These are phyloP conservation scores for Tetranychus truncatus DNA, from an alignment of 2,888 invertebrate species.

Conservation along the genomic window DNA sequence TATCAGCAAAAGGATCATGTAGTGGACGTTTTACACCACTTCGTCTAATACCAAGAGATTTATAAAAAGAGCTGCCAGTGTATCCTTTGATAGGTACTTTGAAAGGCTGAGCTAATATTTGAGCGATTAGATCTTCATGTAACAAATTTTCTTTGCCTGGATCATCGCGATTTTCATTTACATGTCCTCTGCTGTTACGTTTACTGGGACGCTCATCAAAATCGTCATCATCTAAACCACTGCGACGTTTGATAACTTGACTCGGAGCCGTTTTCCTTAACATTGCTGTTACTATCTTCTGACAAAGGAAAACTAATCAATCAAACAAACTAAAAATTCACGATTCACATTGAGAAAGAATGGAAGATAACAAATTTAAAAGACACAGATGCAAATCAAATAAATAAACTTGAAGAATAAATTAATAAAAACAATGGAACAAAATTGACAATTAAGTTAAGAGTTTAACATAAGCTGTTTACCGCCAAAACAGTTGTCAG, in stretches of 20 bases:
- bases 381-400: no score
- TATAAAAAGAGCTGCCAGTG: slow-evolving; percentile 29
- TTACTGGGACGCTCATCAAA: neutral
- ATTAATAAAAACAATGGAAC: no score
- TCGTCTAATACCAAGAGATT: slow-evolving; percentile 57
- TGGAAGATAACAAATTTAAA: neutral
- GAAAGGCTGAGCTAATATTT: slow-evolving; percentile 62
- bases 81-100: slow-evolving; percentile 84
- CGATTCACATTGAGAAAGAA: neutral
- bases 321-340: neutral
- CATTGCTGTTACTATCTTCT: neutral
- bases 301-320: neutral
- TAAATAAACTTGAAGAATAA: no score
- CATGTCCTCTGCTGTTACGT: neutral
- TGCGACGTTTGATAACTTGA: slow-evolving; percentile 7
- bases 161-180: neutral
- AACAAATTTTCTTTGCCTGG: neutral
- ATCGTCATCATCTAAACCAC: neutral
- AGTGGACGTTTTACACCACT: slow-evolving; percentile 48
- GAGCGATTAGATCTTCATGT: slow-evolving; percentile 60
- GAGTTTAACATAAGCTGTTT: no score
- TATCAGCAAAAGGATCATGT: slow-evolving; percentile 78
- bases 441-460: no score
- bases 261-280: slow-evolving; percentile 8
- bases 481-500: no score